Base-by-base conservation (phyloP, 1,140 invertebrate species). In the Argopecten irradians region DNA sequence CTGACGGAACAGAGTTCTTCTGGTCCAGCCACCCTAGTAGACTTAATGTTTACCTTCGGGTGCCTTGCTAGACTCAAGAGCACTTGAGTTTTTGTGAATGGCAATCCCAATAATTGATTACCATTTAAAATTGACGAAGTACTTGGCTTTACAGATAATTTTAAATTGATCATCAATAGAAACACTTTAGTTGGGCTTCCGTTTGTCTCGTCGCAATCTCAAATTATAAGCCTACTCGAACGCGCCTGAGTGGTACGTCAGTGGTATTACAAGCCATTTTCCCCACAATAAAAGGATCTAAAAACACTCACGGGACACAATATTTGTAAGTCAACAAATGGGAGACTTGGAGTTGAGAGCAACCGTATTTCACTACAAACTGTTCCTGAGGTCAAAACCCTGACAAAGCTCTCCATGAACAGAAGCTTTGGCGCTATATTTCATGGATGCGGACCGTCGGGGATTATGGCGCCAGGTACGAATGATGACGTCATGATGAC, bases 121-220 rank as follows among this genome's bases (percentile, higher is more conserved):
- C 55, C 55, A 71, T 71, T 71, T 71, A 71, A 71, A 71, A 71
- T 71, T n/a, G 55, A 71, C 55, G 55, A n/a, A 71, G 55, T 71
- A 71, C 55, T 71, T 71, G 55, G 22, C 55, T 71, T 71, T 28
- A 71, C 55, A 71, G 55, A 71, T 71, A 71, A 71, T 22, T 71
- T 71, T 71, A 71, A n/a, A 71, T 71, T 71, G 55, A 71, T 71
- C 55, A 71, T 71, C 55, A 71, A 71, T 71, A 16, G 55, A n/a
- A 28, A 22, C 55, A 71, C 55, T 71, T n/a, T 22, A 28, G 55
- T 71, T 28, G 28, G 11, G 55, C 55, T 71, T 71, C 55, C 55
- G 55, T 71, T 71, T n/a, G 55, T 71, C 55, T 71, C 55, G 55
- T 71, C 55, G 55, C n/a, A 28, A 71, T 71, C 55, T 71, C 55